These are phyloP conservation scores for Solea solea DNA, from an alignment of 2,113 vertebrate species.

Conservation along the genomic window DNA sequence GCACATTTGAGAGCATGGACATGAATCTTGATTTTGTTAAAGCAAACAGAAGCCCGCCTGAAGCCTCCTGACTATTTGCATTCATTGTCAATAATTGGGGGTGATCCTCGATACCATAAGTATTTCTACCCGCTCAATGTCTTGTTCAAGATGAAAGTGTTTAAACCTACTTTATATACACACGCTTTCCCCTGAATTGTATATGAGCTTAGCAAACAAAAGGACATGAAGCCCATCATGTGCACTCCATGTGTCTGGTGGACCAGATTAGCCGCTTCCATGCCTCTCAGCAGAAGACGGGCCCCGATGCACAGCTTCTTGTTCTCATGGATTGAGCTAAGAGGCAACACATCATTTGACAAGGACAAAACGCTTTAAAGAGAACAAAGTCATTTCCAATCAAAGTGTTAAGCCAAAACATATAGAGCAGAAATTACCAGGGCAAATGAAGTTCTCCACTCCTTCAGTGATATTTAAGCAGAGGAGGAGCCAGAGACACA, in stretches of 20 bases:
- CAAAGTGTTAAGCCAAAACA: slow-evolving; percentile 10
- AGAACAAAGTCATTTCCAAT: slow-evolving; percentile 41
- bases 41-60: slow-evolving; percentile 25
- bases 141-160: slow-evolving; percentile 52
- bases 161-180: slow-evolving; percentile 47
- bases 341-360: slow-evolving; percentile 46
- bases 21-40: slow-evolving; percentile 42
- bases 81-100: slow-evolving; percentile 36
- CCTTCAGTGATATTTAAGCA: slow-evolving; percentile 18
- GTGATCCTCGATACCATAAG: slow-evolving; percentile 37
- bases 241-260: slow-evolving; percentile 47
- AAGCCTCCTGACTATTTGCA: slow-evolving; percentile 35
- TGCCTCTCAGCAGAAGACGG: slow-evolving; percentile 54
- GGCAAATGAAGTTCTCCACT: slow-evolving; percentile 15
- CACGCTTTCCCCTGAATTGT: slow-evolving; percentile 36
- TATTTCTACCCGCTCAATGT: slow-evolving; percentile 28
- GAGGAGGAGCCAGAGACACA: neutral
- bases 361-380: slow-evolving; percentile 45
- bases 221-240: slow-evolving; percentile 61
- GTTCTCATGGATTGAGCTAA: slow-evolving; percentile 43
- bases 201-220: slow-evolving; percentile 70
- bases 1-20: neutral
- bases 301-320: slow-evolving; percentile 50
- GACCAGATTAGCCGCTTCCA: slow-evolving; percentile 59
- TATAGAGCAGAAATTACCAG: slow-evolving; percentile 13